Conservation (phyloP, 2,113 vertebrate species). For the Platichthys flesus region DNA sequence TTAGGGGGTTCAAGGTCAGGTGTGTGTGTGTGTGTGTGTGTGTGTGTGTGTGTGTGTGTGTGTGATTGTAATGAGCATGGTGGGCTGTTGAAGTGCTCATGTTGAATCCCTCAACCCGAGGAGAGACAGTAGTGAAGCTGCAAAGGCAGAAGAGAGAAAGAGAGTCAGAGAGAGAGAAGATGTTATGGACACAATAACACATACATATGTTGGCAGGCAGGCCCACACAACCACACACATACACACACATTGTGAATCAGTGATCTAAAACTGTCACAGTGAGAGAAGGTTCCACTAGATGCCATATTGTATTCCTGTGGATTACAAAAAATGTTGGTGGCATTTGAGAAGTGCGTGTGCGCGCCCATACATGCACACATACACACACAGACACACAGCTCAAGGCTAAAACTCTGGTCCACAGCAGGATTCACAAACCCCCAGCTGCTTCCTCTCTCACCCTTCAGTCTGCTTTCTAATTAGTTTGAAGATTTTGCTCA, state of each 20-base stretch:
- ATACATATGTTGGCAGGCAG: conserved; percentile 62
- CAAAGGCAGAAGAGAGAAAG: conserved; percentile 16
- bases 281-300: conserved; percentile 63
- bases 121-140: conserved; percentile 40
- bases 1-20: neutral
- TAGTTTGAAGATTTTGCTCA: conserved; percentile 21
- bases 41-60: conserved; percentile 26
- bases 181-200: conserved; percentile 69
- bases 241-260: conserved; percentile 38
- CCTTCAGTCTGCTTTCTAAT: conserved; percentile 31
- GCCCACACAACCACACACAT: conserved; percentile 8
- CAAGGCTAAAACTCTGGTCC: conserved; percentile 42
- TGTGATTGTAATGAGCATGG: conserved; percentile 51
- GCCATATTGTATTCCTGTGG: conserved; percentile 62
- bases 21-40: conserved; percentile 26
- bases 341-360: conserved; percentile 36
- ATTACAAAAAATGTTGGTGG: conserved; percentile 63
- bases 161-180: conserved; percentile 22
- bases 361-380: neutral
- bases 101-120: conserved; percentile 52
- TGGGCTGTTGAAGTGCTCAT: conserved; percentile 51
- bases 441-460: conserved; percentile 24
- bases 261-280: conserved; percentile 71
- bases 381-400: neutral
- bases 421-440: conserved; percentile 32